Evolutionary conservation across 2,113 vertebrate species (phyloP), one percentile per base, ranked within the genome.

Genomic region (Tursiops truncatus): DNA sequence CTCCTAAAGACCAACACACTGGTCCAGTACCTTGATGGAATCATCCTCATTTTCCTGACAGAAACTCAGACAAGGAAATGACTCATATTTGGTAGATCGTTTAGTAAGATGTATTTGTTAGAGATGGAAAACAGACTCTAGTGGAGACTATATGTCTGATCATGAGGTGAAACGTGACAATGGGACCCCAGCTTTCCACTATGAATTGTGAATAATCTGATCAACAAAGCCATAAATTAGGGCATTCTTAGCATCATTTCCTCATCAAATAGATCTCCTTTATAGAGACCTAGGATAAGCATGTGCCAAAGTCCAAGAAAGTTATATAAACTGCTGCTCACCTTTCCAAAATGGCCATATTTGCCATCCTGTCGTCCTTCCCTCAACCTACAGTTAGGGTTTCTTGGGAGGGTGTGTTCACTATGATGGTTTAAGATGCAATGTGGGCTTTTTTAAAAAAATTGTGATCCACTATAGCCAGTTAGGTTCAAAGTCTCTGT

Each of bases 381-480:
- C 13, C 28, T 79, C 12, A 60, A 31, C 4, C 3, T 31, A 76
- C 18, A 53, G 8, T 7, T 17, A 63, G 1, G 1, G 41, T 62
- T 1, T 31, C 7, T 53, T 21, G 0, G 5, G 14, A 26, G 18
- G 2, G 0, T 36, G 44, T 63, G 14, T 25, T 82, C 11, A 5
- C 20, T 58, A 33, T 6, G 44, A 71, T 65, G 6, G 23, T 25
- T 87, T 91, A 56, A 47, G 56, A 50, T 31, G 26, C 20, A 79
- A 25, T 11, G 6, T 50, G 18, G 63, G 2, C 1, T 77, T 53
- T 53, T 53, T 6, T 0, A 6, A 17, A 53, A 53, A 53, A 53
- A 53, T 6, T 47, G 10, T 76, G 58, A 91, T 67, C 6, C 9
- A 33, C 13, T 31, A 31, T 50, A 50, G 53, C 11, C 60, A 82